phyloP scores from a whole-genome alignment of 2,113 vertebrate species.

The Phyllostomus hastatus region DNA sequence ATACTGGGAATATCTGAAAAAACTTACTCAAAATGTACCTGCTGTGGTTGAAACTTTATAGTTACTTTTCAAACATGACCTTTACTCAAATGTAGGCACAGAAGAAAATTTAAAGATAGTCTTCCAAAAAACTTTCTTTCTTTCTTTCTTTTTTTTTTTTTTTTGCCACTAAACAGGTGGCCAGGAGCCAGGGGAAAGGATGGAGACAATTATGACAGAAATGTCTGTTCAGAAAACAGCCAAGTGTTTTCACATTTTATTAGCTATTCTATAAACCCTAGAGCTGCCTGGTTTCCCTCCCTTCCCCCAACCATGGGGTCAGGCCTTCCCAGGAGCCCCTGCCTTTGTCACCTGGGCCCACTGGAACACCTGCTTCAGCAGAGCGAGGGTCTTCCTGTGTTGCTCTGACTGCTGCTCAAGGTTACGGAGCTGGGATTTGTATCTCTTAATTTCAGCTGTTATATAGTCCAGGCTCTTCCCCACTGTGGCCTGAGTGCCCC shows the following conservation, averaged over 20 bases:
- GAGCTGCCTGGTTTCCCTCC: conserved; percentile 19
- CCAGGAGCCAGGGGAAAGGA: not conserved
- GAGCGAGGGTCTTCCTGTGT: conserved; percentile 87
- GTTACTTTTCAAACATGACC: too few species aligned
- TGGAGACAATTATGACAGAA: not conserved
- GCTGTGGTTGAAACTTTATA: too few species aligned
- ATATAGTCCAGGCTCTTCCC: not conserved
- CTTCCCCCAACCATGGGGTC: conserved; percentile 37
- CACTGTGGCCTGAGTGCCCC: conserved; percentile 92
- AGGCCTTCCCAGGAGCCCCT: conserved; percentile 81
- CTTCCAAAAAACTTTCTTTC: too few species aligned
- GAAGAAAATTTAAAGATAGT: too few species aligned
- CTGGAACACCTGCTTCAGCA: conserved; percentile 93
- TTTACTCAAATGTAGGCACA: too few species aligned
- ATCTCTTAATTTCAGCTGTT: conserved; percentile 65
- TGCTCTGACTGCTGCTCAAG: conserved; percentile 88
- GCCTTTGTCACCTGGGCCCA: conserved; percentile 84
- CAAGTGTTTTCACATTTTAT: conserved; percentile 59
- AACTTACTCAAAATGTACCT: too few species aligned
- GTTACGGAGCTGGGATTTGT: conserved; percentile 88
- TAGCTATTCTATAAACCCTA: conserved; percentile 49
- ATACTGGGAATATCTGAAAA: too few species aligned
- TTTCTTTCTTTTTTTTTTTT: too few species aligned
- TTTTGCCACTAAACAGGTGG: not conserved
- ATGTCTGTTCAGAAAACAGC: not conserved